phyloP scores from a whole-genome alignment of 2,113 vertebrate genomes.

The Trogon surrucura region DNA sequence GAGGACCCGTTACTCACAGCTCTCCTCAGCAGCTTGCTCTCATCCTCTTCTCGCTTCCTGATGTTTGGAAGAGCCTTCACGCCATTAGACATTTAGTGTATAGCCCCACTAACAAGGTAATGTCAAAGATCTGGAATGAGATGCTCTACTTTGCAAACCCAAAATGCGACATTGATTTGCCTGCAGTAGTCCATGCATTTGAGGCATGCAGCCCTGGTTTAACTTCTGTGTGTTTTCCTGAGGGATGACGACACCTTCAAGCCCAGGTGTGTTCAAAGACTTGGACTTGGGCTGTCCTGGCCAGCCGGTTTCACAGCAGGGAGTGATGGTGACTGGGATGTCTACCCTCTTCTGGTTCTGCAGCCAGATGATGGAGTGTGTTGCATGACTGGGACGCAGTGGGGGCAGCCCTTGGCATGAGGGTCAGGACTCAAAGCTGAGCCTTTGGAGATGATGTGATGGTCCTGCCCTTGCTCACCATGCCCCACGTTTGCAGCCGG shows the following conservation, averaged over 20 bases:
- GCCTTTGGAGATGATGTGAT: not conserved
- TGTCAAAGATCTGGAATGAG: not conserved
- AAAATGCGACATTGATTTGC: not conserved
- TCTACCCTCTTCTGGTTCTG: not conserved
- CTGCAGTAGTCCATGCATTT: not conserved
- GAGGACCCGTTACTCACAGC: not conserved
- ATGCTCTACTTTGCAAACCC: not conserved
- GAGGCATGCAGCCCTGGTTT: not conserved
- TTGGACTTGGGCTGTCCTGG: not conserved
- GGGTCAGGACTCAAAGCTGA: not conserved
- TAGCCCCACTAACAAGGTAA: not conserved
- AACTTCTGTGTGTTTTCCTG: not conserved
- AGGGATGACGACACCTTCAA: not conserved
- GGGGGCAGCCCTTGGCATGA: rapidly evolving
- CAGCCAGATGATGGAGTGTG: not conserved
- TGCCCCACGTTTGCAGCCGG: not conserved
- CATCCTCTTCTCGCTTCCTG: not conserved
- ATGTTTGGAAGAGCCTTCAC: not conserved
- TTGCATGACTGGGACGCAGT: rapidly evolving
- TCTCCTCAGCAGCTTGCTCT: not conserved
- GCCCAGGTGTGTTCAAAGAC: not conserved
- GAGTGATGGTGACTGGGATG: not conserved
- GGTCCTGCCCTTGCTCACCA: not conserved
- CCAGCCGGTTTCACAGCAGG: not conserved
- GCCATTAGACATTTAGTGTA: not conserved